Percentiles rank a stretch among this genome's conserved stretches.
phyloP scores from a whole-genome alignment of 2,888 invertebrate genomes.

The Ennomos erosarius region DNA sequence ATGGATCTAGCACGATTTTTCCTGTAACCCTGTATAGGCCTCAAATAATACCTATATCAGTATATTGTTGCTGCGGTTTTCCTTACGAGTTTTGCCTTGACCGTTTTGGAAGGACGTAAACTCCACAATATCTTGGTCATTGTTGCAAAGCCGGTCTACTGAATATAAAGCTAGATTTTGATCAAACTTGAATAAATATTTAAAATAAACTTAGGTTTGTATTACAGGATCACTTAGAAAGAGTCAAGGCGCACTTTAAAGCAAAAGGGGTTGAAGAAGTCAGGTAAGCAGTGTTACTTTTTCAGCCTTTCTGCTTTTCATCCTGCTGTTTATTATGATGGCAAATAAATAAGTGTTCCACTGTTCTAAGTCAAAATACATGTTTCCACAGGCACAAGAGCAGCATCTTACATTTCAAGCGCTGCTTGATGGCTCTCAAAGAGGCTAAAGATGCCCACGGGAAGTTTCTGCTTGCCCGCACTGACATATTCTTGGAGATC shows the following conservation, averaged over 20 bases:
- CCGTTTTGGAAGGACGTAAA: too few relatives aligned
- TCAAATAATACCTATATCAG: too few relatives aligned
- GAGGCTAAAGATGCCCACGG: conserved; percentile 56
- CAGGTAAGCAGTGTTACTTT: conserved; percentile 46
- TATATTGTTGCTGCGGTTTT: too few relatives aligned
- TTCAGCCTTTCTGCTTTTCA: too few relatives aligned
- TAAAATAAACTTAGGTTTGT: background rate
- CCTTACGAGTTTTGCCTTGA: too few relatives aligned
- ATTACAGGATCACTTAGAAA: conserved; percentile 54
- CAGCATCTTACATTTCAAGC: conserved; percentile 69
- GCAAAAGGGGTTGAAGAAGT: conserved; percentile 49
- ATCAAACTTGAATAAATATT: too few relatives aligned
- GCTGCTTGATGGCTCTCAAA: conserved; percentile 61
- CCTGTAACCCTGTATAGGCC: too few relatives aligned
- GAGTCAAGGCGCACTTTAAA: conserved; percentile 58
- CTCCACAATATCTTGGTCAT: background rate
- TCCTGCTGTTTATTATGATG: background rate
- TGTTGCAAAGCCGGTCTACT: background rate
- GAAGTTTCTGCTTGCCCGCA: conserved; percentile 50
- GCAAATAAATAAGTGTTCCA: background rate
- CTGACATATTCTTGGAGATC: conserved; percentile 66
- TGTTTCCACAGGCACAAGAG: conserved; percentile 61
- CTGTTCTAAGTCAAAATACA: background rate
- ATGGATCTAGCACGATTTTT: too few relatives aligned
- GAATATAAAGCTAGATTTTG: too few relatives aligned